Base-by-base conservation (phyloP, 2,113 vertebrate genomes). In the Takifugu flavidus region DNA sequence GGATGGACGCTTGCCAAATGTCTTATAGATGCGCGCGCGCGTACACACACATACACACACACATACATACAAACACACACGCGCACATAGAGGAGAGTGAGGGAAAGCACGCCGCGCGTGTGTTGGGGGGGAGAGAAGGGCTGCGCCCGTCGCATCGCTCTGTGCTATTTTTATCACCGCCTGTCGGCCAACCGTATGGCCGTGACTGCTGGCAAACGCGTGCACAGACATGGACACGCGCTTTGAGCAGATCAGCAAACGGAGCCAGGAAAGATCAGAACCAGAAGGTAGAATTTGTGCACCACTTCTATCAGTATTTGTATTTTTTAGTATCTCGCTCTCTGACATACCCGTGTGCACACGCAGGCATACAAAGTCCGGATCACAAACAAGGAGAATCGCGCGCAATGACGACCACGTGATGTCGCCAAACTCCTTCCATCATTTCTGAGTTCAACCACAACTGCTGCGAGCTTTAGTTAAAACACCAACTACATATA, bases 131-230 rank as follows among this genome's bases (percentile, higher is more conserved):
- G 20, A 20, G 78, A 79, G 85, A 90, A 91, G 86, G 88, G 86
- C 76, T 92, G 84, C 64, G 87, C 87, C 79, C 74, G 79, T 84
- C 70, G 75, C 84, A 88, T 84, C 84, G 86, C 80, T 85, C 79
- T 78, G 55, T 89, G 77, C 91, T 94, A 91, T 94, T 94, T 95
- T 93, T 90, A 93, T 87, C 80, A 78, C 72, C 74, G 73, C 79
- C 67, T 87, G 82, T 86, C 83, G 78, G 79, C 82, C 75, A 86
- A 86, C 82, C 91, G 75, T 89, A 91, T 90, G 85, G 61, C 83
- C 75, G 83, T 79, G 63, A 76, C 74, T 84, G 84, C 65, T 84
- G 78, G 78, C 59, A 63, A 67, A 58, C 71, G 75, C 64, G 70
- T 61, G 62, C 50, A 69, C 43, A 57, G 34, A 39, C 34, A 10